phyloP scores from a whole-genome alignment of 1,140 invertebrate genomes.

The Hypothenemus hampei region DNA sequence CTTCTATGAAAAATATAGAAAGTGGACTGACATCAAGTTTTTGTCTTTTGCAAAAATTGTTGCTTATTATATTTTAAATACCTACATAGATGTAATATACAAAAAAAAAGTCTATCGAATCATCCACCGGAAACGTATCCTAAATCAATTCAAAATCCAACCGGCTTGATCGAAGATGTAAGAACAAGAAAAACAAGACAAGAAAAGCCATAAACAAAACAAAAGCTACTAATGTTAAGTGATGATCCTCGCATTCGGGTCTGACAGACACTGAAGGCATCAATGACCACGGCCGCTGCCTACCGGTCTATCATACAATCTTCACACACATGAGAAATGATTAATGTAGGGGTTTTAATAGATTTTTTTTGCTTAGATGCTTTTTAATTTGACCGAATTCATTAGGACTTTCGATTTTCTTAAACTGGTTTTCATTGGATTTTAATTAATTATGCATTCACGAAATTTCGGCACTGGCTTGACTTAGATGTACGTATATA shows the following conservation, averaged over 20 bases:
- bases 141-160: conserved; percentile 8
- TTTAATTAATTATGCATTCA: conserved; percentile 19
- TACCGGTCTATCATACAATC: conserved; percentile 19
- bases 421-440: conserved; percentile 3
- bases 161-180: neutral
- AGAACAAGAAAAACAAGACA: neutral
- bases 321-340: conserved; percentile 21
- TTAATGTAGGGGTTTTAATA: conserved; percentile 22
- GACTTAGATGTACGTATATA: too few relatives aligned
- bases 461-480: conserved; percentile 11
- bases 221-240: conserved; percentile 19
- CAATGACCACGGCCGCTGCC: conserved; percentile 20
- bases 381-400: conserved; percentile 20
- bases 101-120: neutral
- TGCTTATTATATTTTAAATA: neutral
- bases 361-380: conserved; percentile 24
- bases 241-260: conserved; percentile 16
- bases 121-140: conserved; percentile 6
- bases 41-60: neutral
- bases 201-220: conserved; percentile 16
- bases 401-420: conserved; percentile 12
- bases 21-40: neutral
- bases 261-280: conserved; percentile 25
- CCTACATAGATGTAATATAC: neutral
- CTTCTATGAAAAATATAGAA: too few relatives aligned